Conservation (phyloP, 2,797 vertebrate genomes). For the Mallotus villosus region DNA sequence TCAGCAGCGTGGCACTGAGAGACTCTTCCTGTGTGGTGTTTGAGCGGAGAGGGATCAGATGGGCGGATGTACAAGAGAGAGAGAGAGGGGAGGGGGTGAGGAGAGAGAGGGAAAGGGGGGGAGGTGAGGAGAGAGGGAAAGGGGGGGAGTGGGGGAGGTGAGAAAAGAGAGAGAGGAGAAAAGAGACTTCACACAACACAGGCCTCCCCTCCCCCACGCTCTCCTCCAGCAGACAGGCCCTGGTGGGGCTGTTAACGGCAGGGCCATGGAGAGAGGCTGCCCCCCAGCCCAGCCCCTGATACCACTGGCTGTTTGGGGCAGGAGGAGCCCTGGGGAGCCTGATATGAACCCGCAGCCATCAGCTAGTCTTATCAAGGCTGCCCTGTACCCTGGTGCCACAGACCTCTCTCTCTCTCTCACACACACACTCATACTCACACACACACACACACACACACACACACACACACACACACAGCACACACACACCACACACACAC, state of each 20-base stretch:
- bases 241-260: constrained; percentile 68
- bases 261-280: constrained; percentile 64
- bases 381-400: neutral
- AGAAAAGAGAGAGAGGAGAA: constrained; percentile 56
- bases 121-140: constrained; percentile 49
- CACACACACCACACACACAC: neutral
- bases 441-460: neutral
- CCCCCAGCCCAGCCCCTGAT: constrained; percentile 54
- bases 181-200: constrained; percentile 66
- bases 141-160: constrained; percentile 57
- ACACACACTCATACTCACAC: neutral
- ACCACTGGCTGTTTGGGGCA: constrained; percentile 43
- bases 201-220: constrained; percentile 54
- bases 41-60: neutral
- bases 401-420: neutral
- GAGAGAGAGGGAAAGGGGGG: constrained; percentile 55
- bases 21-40: constrained; percentile 68
- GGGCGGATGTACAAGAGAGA: constrained; percentile 43
- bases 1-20: constrained; percentile 56
- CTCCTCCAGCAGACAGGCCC: constrained; percentile 56
- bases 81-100: constrained; percentile 68
- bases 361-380: constrained; percentile 42
- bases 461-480: neutral
- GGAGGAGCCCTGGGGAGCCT: constrained; percentile 47
- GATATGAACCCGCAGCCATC: constrained; percentile 33